Evolutionary conservation across 1,140 invertebrate genomes (phyloP).

Genomic region (Scaptomyza graminum): DNA sequence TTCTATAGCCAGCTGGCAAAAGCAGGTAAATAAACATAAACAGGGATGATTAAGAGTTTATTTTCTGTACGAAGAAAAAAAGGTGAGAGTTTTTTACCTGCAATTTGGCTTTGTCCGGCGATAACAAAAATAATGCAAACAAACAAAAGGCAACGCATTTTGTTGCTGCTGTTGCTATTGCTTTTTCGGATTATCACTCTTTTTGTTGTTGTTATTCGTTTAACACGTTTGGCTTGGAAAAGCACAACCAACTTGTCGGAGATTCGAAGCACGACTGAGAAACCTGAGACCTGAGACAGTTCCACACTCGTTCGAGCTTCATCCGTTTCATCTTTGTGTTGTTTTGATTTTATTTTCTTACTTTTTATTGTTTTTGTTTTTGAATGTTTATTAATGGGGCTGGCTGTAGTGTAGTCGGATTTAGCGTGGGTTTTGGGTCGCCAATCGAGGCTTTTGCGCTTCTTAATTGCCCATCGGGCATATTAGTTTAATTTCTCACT

Average conservation of each 20-base stretch:
- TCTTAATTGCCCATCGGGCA: slow-evolving; percentile 3
- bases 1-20: slow-evolving; percentile 64
- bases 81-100: slow-evolving; percentile 57
- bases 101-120: slow-evolving; percentile 58
- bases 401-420: slow-evolving; percentile 42
- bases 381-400: slow-evolving; percentile 64
- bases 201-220: slow-evolving; percentile 51
- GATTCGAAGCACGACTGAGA: slow-evolving; percentile 67
- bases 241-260: slow-evolving; percentile 60
- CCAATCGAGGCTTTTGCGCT: slow-evolving; percentile 35
- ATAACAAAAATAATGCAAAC: slow-evolving; percentile 49
- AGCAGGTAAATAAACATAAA: neutral
- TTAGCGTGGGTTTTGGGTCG: slow-evolving; percentile 47
- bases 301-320: slow-evolving; percentile 6
- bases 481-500: neutral
- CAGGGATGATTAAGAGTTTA: too few species aligned
- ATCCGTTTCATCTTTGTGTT: slow-evolving; percentile 45
- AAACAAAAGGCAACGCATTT: slow-evolving; percentile 66
- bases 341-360: slow-evolving; percentile 37
- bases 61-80: neutral
- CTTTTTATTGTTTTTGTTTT: slow-evolving; percentile 29
- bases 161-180: slow-evolving; percentile 25
- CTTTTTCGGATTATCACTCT: neutral
- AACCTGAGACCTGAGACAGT: slow-evolving; percentile 4
- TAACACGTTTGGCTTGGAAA: slow-evolving; percentile 44